Evolutionary conservation across 2,797 vertebrate genomes (phyloP).

Genomic region (Vultur gryphus): DNA sequence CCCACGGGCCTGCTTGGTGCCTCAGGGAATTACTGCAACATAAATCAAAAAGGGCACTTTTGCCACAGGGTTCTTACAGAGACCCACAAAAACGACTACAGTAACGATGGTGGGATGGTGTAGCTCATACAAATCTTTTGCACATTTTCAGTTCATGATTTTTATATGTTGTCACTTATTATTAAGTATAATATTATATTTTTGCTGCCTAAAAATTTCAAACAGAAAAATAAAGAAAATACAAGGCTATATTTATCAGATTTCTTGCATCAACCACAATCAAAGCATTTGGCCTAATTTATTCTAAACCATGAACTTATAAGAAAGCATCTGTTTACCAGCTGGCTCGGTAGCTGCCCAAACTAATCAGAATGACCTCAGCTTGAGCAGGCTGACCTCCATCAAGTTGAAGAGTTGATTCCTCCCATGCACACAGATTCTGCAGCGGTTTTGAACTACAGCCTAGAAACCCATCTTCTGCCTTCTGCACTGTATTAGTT

Average conservation of each 20-base stretch:
- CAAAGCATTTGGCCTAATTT: slow-evolving; percentile 1
- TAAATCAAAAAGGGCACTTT: background rate
- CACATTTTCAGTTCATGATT: background rate
- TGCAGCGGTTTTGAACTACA: slow-evolving; percentile 18
- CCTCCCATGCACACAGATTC: background rate
- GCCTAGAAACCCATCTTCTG: background rate
- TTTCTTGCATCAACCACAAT: background rate
- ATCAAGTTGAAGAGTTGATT: slow-evolving; percentile 18
- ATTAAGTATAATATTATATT: background rate
- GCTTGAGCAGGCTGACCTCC: slow-evolving; percentile 29
- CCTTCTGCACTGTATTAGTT: background rate
- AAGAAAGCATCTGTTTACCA: slow-evolving; percentile 55
- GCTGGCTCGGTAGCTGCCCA: slow-evolving; percentile 43
- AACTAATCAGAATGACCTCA: slow-evolving; percentile 48
- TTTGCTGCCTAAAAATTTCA: background rate
- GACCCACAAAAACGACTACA: background rate
- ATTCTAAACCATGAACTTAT: background rate
- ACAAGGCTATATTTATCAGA: background rate
- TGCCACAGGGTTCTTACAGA: background rate
- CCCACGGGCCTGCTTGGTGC: background rate
- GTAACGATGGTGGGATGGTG: background rate
- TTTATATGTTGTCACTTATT: background rate
- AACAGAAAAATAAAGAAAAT: background rate
- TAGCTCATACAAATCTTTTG: background rate
- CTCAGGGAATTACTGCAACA: background rate